phyloP scores from a whole-genome alignment of 37 sponge, comb jelly and placozoan genomes.

The Dysidea cf. avara region DNA sequence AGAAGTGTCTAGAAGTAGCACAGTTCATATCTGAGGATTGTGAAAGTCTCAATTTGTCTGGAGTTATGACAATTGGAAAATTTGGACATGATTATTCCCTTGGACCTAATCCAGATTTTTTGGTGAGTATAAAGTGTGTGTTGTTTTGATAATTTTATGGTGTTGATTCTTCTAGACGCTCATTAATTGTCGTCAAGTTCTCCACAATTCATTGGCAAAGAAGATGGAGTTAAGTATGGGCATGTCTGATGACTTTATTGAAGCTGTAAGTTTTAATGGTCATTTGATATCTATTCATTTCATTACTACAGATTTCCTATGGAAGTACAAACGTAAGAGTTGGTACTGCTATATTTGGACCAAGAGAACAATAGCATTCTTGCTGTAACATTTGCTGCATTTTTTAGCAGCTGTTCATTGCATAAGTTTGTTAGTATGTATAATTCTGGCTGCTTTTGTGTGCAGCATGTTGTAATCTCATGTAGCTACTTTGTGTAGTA shows the following conservation, averaged over 20 bases:
- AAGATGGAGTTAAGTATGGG: conserved; percentile 77
- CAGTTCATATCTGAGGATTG: conserved; percentile 47
- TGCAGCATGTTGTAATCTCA: too few species aligned
- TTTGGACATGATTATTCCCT: background rate
- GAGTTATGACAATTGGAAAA: conserved; percentile 69
- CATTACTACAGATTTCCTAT: conserved; percentile 60
- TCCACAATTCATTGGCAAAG: conserved; percentile 3
- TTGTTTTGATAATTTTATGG: background rate
- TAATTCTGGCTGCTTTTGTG: too few species aligned
- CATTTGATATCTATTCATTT: too few species aligned
- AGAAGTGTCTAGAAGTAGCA: conserved; percentile 35
- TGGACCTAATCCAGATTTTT: conserved; percentile 57
- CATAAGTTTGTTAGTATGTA: too few species aligned
- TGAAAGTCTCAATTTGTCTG: conserved; percentile 41
- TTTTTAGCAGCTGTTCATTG: too few species aligned
- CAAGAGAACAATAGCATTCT: conserved; percentile 15
- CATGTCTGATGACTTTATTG: conserved; percentile 56
- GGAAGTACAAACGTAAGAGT: conserved; percentile 76
- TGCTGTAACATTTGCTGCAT: background rate
- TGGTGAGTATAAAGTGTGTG: conserved; percentile 12
- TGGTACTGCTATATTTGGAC: conserved; percentile 69
- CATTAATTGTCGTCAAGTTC: background rate
- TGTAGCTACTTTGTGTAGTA: too few species aligned
- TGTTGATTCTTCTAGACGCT: too few species aligned
- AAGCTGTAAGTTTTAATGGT: conserved; percentile 71